phyloP scores from a whole-genome alignment of 2,797 vertebrate genomes.

The Silurus lanzhouensis region DNA sequence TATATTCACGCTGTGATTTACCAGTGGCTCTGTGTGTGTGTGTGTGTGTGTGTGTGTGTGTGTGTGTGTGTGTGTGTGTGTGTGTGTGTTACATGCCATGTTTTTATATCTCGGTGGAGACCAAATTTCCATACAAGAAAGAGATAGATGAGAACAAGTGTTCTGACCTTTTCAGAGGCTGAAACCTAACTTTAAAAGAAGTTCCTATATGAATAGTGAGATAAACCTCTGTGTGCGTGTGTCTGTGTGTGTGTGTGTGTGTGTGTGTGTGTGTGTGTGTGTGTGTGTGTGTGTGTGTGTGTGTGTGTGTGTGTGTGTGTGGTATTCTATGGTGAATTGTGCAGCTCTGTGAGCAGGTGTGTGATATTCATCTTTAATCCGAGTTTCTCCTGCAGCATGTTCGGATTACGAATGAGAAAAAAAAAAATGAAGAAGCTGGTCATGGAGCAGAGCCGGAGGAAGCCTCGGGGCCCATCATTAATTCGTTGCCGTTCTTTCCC shows the following conservation, averaged over 20 bases:
- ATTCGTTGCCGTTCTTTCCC: constrained; percentile 19
- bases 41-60: neutral
- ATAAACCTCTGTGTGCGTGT: too few species aligned
- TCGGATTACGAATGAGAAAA: neutral
- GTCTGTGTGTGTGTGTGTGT: neutral
- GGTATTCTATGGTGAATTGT: neutral
- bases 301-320: neutral
- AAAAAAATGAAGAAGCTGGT: neutral
- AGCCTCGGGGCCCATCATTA: constrained; percentile 2
- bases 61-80: neutral
- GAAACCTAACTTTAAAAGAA: too few species aligned
- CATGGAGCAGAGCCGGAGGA: constrained; percentile 12
- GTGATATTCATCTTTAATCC: neutral
- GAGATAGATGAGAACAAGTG: neutral
- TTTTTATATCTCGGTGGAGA: neutral
- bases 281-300: neutral
- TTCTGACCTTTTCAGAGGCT: neutral
- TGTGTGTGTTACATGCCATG: neutral
- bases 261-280: neutral
- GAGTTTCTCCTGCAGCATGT: constrained; percentile 2
- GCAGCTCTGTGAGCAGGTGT: neutral
- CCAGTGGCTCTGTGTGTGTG: neutral
- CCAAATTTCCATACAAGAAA: neutral
- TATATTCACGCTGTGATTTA: constrained; percentile 28
- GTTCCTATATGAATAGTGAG: too few species aligned